Base-by-base conservation (phyloP, 2,888 invertebrate species). In the Drosophila anomelani region DNA sequence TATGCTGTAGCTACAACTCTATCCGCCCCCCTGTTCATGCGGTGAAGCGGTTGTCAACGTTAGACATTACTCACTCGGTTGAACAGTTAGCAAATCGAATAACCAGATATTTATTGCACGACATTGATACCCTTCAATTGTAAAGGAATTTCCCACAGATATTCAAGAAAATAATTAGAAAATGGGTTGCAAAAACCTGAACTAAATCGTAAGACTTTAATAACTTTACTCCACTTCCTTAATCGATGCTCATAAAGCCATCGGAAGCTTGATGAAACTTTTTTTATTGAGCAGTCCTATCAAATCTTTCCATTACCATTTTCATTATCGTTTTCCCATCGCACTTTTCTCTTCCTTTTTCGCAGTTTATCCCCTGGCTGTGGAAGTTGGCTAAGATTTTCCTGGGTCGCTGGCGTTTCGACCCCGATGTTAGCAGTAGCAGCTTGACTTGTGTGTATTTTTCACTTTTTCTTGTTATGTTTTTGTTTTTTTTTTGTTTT, bases 21-120 rank as follows among this genome's bases (percentile, higher is more conserved):
- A 82, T 43, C 38, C 38, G 15, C 54, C 39, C 17, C 43, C 54
- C 44, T 9, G 20, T 23, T 46, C 59, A n/a, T n/a, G 23, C 34
- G 39, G 49, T 51, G 73, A 9, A 32, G 60, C 46, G 43, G 55
- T 61, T 60, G 71, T 86, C 79, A 71, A 59, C 72, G 47, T 73
- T 55, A 75, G 61, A 78, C 78, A 84, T 84, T 84, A 84, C 70
- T 84, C 83, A 82, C 80, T 75, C 82, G 60, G 51, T 43, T 77
- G 75, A 75, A 57, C 75, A 73, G 80, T 62, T 58, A 47, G 75
- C 82, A 58, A 77, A 79, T 78, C 79, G 69, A 84, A 69, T 41
- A 55, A 54, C 15, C 53, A 59, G 49, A 60, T 49, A 60, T 67
- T 71, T 59, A 76, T 62, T 55, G 74, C 43, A 44, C 53, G 47